These are phyloP conservation scores for Delphinus delphis DNA, from an alignment of 2,113 vertebrate genomes.

Conservation along the genomic window DNA sequence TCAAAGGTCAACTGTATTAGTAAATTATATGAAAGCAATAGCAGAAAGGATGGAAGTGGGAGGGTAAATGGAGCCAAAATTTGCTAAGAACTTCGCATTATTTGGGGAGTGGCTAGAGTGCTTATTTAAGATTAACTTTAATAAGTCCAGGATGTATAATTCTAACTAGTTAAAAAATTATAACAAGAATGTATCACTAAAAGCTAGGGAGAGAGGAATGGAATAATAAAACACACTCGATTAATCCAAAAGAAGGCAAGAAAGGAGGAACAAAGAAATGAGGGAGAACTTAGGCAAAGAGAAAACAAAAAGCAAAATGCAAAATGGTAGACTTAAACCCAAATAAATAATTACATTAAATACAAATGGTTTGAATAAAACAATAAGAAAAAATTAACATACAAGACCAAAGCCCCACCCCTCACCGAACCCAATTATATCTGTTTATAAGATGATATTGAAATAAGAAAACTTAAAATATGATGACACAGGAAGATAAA, in stretches of 20 bases:
- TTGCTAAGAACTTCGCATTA: background rate
- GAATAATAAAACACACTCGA: background rate
- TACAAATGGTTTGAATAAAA: background rate
- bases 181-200: background rate
- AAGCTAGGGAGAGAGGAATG: background rate
- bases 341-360: constrained; percentile 20
- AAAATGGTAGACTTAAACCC: background rate
- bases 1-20: background rate
- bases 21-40: background rate
- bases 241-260: background rate
- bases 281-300: background rate
- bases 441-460: background rate
- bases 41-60: background rate
- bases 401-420: background rate
- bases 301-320: background rate
- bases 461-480: background rate
- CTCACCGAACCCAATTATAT: background rate
- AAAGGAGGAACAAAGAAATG: background rate
- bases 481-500: background rate
- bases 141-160: background rate
- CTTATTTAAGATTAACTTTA: background rate
- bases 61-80: background rate
- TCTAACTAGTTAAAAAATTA: background rate
- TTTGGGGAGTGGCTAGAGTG: background rate
- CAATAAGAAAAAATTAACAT: background rate